Conservation (phyloP, 2,113 vertebrate species). For the Pteronura brasiliensis region DNA sequence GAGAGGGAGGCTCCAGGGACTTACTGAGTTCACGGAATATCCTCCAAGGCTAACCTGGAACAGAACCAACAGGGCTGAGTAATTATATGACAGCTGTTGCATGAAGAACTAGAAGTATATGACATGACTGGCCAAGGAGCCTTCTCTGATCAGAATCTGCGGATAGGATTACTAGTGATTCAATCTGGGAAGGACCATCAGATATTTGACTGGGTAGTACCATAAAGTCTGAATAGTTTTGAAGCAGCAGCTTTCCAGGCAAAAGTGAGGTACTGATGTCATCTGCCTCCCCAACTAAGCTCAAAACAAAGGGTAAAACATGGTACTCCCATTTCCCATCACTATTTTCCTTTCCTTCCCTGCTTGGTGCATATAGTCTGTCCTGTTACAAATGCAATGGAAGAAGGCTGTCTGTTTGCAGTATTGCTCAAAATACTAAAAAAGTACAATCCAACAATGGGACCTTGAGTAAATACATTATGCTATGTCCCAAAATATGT, state of each 20-base stretch:
- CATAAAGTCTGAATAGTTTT: constrained; percentile 4
- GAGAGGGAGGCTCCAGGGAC: background rate
- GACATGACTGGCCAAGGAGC: background rate
- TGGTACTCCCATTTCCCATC: background rate
- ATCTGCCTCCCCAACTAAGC: background rate
- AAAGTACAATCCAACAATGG: background rate
- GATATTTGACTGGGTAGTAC: background rate
- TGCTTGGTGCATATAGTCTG: background rate
- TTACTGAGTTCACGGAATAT: background rate
- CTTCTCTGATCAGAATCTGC: background rate
- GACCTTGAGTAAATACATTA: background rate
- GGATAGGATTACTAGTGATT: background rate
- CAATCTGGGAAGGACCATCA: background rate
- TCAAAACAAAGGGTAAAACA: background rate
- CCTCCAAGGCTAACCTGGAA: background rate
- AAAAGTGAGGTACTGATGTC: background rate
- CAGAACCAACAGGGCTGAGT: background rate
- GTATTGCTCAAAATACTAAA: background rate
- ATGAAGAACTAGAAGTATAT: background rate
- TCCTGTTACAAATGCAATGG: background rate
- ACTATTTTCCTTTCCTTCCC: background rate
- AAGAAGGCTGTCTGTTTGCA: background rate
- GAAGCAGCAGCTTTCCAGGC: background rate
- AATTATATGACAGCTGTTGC: background rate
- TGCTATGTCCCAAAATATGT: background rate